Percentiles rank a stretch among this genome's conserved stretches.
Conservation (phyloP, 2,888 invertebrate genomes). For the Diarsia mendica region DNA sequence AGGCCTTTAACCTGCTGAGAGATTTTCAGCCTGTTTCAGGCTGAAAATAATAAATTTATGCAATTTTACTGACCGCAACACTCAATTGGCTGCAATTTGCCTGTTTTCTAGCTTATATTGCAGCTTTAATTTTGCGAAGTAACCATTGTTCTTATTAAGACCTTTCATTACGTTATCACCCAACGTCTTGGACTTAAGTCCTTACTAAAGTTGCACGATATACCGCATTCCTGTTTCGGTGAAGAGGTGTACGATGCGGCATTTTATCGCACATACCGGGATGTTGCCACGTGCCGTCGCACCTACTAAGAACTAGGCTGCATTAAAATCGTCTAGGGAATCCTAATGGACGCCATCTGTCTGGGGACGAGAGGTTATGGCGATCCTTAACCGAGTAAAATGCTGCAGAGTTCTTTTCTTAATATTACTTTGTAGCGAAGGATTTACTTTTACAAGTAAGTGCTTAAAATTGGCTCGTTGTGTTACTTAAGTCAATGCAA, state of each 20-base stretch:
- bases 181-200: not conserved
- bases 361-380: conserved; percentile 3
- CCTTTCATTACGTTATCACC: not conserved
- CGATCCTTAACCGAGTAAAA: not conserved
- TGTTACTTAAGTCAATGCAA: not conserved
- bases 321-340: conserved; percentile 40
- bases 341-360: conserved; percentile 5
- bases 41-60: too few species aligned
- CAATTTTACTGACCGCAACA: too few species aligned
- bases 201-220: not conserved
- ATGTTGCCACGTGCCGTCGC: conserved; percentile 38
- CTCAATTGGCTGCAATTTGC: too few species aligned
- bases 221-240: conserved; percentile 63
- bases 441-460: not conserved
- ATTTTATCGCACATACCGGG: conserved; percentile 62
- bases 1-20: too few species aligned
- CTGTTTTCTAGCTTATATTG: too few species aligned
- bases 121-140: not conserved
- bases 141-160: not conserved
- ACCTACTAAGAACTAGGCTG: conserved; percentile 13
- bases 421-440: not conserved
- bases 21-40: too few species aligned
- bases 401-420: not conserved
- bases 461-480: not conserved
- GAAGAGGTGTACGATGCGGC: conserved; percentile 68